These are phyloP conservation scores for Mycetomoellerius zeteki DNA, from an alignment of 1,140 invertebrate genomes.

Conservation along the genomic window DNA sequence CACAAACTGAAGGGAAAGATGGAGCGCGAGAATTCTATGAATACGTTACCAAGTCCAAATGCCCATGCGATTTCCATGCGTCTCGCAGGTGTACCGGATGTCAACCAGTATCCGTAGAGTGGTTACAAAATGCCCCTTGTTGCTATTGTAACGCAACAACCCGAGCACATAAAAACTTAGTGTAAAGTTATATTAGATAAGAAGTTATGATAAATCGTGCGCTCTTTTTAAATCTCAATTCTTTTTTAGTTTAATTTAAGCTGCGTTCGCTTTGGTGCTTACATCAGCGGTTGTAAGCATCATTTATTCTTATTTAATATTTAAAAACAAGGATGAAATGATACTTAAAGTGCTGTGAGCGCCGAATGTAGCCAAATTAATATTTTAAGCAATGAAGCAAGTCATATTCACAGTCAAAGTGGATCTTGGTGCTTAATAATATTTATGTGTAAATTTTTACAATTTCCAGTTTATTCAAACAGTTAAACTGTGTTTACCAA, in stretches of 20 bases:
- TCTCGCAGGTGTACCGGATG: constrained; percentile 47
- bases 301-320: no score
- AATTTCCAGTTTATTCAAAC: no score
- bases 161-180: constrained; percentile 22
- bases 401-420: no score
- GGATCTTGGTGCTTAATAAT: no score
- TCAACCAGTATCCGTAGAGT: constrained; percentile 3
- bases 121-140: constrained; percentile 9
- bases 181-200: not conserved
- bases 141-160: not conserved
- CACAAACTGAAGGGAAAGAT: constrained; percentile 39
- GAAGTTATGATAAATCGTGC: constrained; percentile 10
- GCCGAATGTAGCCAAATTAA: no score
- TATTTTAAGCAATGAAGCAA: no score
- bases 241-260: not conserved
- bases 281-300: no score
- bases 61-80: constrained; percentile 78
- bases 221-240: not conserved
- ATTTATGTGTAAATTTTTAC: no score
- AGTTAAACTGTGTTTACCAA: no score
- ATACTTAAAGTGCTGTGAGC: no score
- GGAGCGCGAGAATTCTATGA: constrained; percentile 76
- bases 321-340: no score
- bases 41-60: constrained; percentile 81
- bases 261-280: no score